Evolutionary conservation across 2,797 vertebrate species (phyloP).

Genomic region (Mormyrops boulengeri): DNA sequence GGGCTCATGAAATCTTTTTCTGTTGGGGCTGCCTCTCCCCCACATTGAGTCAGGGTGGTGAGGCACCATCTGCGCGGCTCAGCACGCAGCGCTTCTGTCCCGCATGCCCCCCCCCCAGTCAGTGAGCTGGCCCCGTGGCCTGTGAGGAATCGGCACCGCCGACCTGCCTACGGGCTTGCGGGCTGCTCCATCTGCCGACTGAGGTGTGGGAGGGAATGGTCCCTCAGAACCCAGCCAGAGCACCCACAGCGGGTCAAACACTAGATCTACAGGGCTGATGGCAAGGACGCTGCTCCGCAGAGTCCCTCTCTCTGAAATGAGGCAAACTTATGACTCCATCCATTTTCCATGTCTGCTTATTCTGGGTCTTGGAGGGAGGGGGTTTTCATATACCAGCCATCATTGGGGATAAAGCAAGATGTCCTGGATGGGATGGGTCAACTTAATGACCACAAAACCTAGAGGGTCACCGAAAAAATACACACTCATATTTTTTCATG

Average conservation of each 20-base stretch:
- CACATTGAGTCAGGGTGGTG: background rate
- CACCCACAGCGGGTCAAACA: background rate
- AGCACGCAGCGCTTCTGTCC: background rate
- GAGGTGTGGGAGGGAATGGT: background rate
- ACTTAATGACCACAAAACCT: background rate
- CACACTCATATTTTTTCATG: background rate
- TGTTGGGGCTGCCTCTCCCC: background rate
- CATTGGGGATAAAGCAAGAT: background rate
- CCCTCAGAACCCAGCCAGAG: background rate
- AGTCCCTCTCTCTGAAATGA: background rate
- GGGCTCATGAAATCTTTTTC: background rate
- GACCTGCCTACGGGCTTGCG: background rate
- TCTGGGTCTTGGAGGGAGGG: background rate
- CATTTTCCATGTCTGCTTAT: background rate
- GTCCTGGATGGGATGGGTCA: background rate
- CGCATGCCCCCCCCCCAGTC: background rate
- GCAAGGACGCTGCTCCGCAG: background rate
- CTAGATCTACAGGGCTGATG: background rate
- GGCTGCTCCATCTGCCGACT: background rate
- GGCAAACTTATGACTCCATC: background rate
- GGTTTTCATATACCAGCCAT: background rate
- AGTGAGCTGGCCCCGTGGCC: background rate
- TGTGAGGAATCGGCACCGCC: background rate
- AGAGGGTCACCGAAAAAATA: background rate
- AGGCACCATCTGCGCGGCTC: background rate